Conservation (phyloP, 2,113 vertebrate genomes). For the Triplophysa rosa region DNA sequence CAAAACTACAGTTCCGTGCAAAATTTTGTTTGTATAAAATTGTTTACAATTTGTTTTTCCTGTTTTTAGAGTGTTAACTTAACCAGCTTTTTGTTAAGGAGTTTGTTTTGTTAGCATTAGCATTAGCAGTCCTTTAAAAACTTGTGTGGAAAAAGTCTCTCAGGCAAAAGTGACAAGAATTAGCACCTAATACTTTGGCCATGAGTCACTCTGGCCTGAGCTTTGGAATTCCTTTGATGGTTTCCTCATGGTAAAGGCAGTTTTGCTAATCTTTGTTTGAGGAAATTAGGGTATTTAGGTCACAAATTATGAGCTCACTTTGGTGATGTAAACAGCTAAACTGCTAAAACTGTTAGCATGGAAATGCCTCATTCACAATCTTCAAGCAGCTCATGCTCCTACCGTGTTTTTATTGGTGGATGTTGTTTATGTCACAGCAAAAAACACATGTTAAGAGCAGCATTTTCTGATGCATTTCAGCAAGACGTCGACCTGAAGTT, state of each 20-base stretch:
- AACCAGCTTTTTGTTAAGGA: neutral
- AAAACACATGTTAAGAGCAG: slow-evolving; percentile 35
- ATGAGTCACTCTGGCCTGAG: slow-evolving; percentile 38
- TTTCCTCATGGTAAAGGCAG: slow-evolving; percentile 42
- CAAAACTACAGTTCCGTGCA: too few species aligned
- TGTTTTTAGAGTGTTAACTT: too few species aligned
- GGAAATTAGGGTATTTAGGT: slow-evolving; percentile 52
- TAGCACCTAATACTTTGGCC: slow-evolving; percentile 56
- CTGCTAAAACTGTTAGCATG: slow-evolving; percentile 19
- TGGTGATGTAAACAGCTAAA: slow-evolving; percentile 46
- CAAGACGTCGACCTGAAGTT: neutral
- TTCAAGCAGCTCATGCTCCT: neutral
- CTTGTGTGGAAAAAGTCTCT: slow-evolving; percentile 35
- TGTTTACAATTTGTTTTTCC: too few species aligned
- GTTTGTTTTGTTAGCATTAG: neutral
- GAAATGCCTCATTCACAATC: slow-evolving; percentile 11
- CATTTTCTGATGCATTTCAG: neutral
- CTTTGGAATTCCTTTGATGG: slow-evolving; percentile 56
- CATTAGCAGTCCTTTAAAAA: slow-evolving; percentile 9
- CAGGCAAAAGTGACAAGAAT: slow-evolving; percentile 52
- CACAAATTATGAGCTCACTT: slow-evolving; percentile 47
- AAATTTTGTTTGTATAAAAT: too few species aligned
- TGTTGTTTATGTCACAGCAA: slow-evolving; percentile 28
- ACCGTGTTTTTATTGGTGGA: slow-evolving; percentile 10
- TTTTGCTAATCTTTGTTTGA: slow-evolving; percentile 55